These are phyloP conservation scores for Atta texana DNA, from an alignment of 1,140 invertebrate species.

Conservation along the genomic window DNA sequence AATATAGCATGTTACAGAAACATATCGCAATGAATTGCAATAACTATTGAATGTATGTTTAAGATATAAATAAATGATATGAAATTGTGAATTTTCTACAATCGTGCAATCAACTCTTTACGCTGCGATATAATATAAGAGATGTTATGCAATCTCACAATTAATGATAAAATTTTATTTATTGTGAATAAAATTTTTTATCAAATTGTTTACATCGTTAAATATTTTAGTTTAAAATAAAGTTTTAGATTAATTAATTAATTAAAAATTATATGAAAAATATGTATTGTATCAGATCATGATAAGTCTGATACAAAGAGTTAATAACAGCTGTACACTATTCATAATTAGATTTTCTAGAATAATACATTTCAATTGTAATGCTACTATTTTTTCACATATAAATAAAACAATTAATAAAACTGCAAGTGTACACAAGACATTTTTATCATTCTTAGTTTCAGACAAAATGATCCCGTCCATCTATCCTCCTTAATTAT, in stretches of 20 bases:
- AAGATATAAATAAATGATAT: background rate
- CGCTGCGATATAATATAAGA: background rate
- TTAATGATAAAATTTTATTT: background rate
- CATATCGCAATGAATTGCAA: background rate
- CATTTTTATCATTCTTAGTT: background rate
- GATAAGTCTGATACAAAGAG: background rate
- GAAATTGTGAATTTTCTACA: background rate
- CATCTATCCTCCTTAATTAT: slow-evolving; percentile 35
- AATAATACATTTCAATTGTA: background rate
- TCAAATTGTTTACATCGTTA: background rate
- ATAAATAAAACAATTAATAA: slow-evolving; percentile 12
- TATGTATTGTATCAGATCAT: background rate
- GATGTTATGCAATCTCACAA: background rate
- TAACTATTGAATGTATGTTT: background rate
- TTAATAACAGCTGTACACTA: background rate
- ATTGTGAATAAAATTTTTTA: background rate
- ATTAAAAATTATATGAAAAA: background rate
- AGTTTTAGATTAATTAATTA: background rate
- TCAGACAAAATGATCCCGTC: background rate
- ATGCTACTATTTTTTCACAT: background rate
- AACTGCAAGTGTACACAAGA: background rate
- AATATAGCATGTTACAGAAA: background rate
- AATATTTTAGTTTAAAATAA: background rate
- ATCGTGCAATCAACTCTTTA: background rate
- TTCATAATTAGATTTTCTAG: background rate